Percentiles rank a stretch among this genome's conserved stretches.
phyloP scores from a whole-genome alignment of 2,113 vertebrate genomes.

The Heloderma charlesbogerti region DNA sequence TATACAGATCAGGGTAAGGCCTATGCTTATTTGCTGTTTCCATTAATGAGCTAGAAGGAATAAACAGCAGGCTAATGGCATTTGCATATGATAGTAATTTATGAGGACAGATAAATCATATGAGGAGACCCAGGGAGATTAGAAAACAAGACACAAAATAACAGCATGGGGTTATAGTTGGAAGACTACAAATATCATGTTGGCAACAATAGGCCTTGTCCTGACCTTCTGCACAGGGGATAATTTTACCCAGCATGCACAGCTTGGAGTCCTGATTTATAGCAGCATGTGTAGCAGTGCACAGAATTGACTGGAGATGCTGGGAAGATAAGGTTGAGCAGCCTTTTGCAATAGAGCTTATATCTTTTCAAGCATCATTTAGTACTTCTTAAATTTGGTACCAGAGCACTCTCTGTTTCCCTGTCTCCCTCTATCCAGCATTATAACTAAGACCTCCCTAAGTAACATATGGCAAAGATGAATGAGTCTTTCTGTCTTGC shows the following conservation, averaged over 20 bases:
- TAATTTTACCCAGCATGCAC: slow-evolving; percentile 29
- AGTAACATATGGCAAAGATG: not conserved
- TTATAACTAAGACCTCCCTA: not conserved
- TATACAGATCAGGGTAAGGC: not conserved
- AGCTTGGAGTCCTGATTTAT: slow-evolving; percentile 34
- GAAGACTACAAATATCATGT: slow-evolving; percentile 32
- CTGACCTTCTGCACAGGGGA: slow-evolving; percentile 30
- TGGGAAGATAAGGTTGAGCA: not conserved
- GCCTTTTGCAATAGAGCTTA: not conserved
- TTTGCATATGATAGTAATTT: slow-evolving; percentile 43
- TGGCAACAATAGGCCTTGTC: slow-evolving; percentile 26
- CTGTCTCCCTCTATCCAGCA: not conserved
- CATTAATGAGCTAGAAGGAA: slow-evolving; percentile 31
- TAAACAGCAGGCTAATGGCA: slow-evolving; percentile 37
- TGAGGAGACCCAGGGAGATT: slow-evolving; percentile 31
- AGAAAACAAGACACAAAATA: slow-evolving; percentile 34
- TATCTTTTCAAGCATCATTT: slow-evolving; percentile 40
- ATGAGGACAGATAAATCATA: slow-evolving; percentile 35
- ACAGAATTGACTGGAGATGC: slow-evolving; percentile 24
- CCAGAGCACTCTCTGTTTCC: not conserved
- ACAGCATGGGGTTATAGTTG: slow-evolving; percentile 33
- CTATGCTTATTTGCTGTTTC: slow-evolving; percentile 20
- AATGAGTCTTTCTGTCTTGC: too few species aligned
- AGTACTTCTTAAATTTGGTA: not conserved
- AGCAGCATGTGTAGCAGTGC: slow-evolving; percentile 3